Conservation (phyloP, 2,888 invertebrate species). For the Melanargia galathea region DNA sequence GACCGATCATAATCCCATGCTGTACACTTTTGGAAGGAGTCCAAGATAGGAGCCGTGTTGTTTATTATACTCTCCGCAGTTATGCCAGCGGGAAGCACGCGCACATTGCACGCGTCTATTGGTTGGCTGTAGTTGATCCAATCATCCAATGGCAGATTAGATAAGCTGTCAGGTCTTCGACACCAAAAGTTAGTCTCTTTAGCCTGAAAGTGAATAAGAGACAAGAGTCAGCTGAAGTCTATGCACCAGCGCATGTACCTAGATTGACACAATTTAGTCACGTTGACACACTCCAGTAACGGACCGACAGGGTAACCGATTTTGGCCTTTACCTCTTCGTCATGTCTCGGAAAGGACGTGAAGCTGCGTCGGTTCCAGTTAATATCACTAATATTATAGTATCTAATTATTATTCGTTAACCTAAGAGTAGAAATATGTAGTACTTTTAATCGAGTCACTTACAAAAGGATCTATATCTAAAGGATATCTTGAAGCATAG, state of each 20-base stretch:
- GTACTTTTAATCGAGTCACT: too few species aligned
- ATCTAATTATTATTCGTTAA: too few species aligned
- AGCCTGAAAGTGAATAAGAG: constrained; percentile 67
- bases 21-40: constrained; percentile 75
- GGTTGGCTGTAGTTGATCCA: constrained; percentile 88
- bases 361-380: too few species aligned
- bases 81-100: constrained; percentile 66
- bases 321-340: too few species aligned
- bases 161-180: constrained; percentile 81
- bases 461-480: too few species aligned
- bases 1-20: constrained; percentile 84
- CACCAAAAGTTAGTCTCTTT: constrained; percentile 87
- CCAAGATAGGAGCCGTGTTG: constrained; percentile 63
- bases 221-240: background rate
- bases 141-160: constrained; percentile 73
- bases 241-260: too few species aligned
- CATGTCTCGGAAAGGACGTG: too few species aligned
- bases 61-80: constrained; percentile 66
- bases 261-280: background rate
- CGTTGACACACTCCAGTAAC: too few species aligned
- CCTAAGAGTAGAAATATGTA: too few species aligned
- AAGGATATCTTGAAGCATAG: too few species aligned
- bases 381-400: too few species aligned
- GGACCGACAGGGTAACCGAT: too few species aligned
- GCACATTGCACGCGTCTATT: constrained; percentile 80